Evolutionary conservation across 2,888 invertebrate species (phyloP).

Genomic region (Chloromyia formosa): DNA sequence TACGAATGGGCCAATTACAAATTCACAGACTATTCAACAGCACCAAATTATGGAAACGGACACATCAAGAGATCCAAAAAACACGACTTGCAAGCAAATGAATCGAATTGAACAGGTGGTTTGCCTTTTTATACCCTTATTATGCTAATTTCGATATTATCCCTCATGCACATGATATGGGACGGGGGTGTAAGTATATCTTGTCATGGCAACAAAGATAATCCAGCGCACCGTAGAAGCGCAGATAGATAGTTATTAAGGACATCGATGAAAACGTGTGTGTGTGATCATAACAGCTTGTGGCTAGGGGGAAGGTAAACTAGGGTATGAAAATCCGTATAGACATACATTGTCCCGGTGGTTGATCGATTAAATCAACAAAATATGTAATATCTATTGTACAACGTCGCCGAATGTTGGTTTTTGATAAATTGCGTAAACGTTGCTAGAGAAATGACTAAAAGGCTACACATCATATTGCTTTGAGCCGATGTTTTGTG

Average conservation of each 20-base stretch:
- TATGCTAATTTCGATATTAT: conserved; percentile 48
- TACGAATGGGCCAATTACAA: too few relatives aligned
- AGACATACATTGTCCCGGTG: too few relatives aligned
- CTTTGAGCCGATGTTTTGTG: too few relatives aligned
- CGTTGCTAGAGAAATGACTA: too few relatives aligned
- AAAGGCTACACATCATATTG: too few relatives aligned
- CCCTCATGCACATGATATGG: conserved; percentile 45
- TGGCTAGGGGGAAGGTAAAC: too few relatives aligned
- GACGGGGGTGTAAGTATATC: too few relatives aligned
- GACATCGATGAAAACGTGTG: conserved; percentile 40
- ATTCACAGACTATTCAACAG: background rate
- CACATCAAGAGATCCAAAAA: background rate
- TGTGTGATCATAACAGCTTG: background rate
- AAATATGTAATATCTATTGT: too few relatives aligned
- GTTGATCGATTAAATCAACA: too few relatives aligned
- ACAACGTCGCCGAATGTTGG: too few relatives aligned
- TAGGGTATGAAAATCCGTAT: too few relatives aligned
- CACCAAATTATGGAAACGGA: background rate
- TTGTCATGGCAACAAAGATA: conserved; percentile 47
- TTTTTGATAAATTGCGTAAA: too few relatives aligned
- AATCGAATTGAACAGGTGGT: conserved; percentile 49
- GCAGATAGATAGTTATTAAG: conserved; percentile 35
- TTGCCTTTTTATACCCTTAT: conserved; percentile 51
- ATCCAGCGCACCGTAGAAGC: conserved; percentile 14
- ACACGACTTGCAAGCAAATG: conserved; percentile 41